Base-by-base conservation (phyloP, 2,888 invertebrate species). In the Busseola fusca region DNA sequence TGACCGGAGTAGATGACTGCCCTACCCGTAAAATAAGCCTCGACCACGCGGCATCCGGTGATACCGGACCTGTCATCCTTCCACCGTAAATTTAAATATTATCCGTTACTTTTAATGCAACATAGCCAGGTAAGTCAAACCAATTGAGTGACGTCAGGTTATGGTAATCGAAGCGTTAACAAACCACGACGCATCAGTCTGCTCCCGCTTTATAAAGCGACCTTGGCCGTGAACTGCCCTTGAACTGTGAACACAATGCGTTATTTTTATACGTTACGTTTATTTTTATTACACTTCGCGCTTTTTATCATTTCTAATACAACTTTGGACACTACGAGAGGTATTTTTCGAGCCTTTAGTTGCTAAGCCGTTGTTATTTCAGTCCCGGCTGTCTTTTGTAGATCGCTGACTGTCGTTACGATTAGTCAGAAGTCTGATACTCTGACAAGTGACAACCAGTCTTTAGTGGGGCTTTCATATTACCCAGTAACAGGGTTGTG, bases 201-300 rank as follows among this genome's bases (percentile, higher is more conserved):
- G 12, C 54, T 52, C 48, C 54, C 25, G 65, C 60, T 59, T 60
- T 72, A 34, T 52, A 52, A 10, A 10, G 30, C 48, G 72, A 82
- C 83, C 81, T 79, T 79, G 81, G 27, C 69, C 60, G 42, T 50
- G 63, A 60, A 58, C 58, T 37, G 79, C 42, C 72, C 80, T 69
- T 79, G 80, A 79, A 79, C 81, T 52, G 45, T 42, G 34, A 65
- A 57, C 65, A 60, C 57, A 78, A 80, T 69, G 60, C 62, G 56
- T 60, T 75, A 34, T 16, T n/a, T n/a, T n/a, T 69, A 21, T 37
- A 68, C 34, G 42, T 59, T 58, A 58, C 54, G 64, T 72, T 42
- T 50, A 56, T 72, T 78, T 75, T 60, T 72, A 40, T 27, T 3
- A 18, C 4, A 7, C 14, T 42, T 42, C 12, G 2, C 25, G 3